A percentile compares a stretch with the other conserved stretches of the same genome.
These are phyloP conservation scores for Protonemura montana DNA, from an alignment of 2,888 invertebrate genomes.

Conservation along the genomic window DNA sequence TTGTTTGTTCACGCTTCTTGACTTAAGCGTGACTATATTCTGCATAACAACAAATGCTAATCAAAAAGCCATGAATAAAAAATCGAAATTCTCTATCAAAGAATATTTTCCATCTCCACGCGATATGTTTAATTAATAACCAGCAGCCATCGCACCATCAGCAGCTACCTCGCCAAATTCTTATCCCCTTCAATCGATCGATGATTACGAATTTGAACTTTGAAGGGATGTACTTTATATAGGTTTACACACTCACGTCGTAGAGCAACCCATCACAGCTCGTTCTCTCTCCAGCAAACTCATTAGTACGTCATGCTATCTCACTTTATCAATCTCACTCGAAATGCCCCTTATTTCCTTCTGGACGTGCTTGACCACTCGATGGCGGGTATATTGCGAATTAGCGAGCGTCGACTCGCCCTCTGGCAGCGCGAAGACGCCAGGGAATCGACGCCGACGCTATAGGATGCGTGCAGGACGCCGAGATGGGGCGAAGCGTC, in stretches of 20 bases:
- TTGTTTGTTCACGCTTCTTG: no score
- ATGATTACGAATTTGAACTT: conserved; percentile 9
- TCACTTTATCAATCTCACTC: conserved; percentile 37
- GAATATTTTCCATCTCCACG: neutral
- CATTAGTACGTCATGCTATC: conserved; percentile 26
- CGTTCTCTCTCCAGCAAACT: conserved; percentile 18
- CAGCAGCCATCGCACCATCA: neutral
- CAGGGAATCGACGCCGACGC: neutral
- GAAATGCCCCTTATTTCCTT: conserved; percentile 33
- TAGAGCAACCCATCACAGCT: neutral
- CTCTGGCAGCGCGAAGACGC: neutral
- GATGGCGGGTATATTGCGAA: conserved; percentile 34
- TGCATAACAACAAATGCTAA: neutral
- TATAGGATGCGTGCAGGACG: no score
- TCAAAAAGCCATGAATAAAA: neutral
- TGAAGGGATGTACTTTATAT: neutral
- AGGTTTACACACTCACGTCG: neutral
- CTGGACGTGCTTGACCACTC: conserved; percentile 24
- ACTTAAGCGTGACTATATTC: no score
- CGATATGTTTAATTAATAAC: neutral
- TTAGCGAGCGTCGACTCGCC: conserved; percentile 13
- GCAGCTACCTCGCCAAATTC: neutral
- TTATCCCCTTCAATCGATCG: neutral
- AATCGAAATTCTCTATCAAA: neutral
- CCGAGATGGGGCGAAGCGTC: neutral